These are phyloP conservation scores for Patiria miniata DNA, from an alignment of 35 echinoderm and acorn worm genomes.

Conservation along the genomic window DNA sequence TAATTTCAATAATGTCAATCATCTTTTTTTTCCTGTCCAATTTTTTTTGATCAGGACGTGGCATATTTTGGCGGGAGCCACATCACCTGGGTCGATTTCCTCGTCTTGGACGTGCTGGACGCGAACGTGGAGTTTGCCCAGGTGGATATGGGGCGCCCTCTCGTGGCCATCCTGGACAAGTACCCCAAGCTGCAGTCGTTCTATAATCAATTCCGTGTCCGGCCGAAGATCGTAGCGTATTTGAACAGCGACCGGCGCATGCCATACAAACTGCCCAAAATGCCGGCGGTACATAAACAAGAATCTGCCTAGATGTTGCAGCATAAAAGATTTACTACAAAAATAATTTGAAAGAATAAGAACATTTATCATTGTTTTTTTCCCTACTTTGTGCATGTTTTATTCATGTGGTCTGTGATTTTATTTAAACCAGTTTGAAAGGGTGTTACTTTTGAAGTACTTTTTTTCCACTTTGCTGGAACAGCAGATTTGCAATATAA, in stretches of 20 bases:
- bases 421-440: too few species aligned
- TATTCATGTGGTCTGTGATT: too few species aligned
- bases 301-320: too few species aligned
- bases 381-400: too few species aligned
- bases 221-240: conserved; percentile 63
- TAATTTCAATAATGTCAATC: too few species aligned
- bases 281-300: conserved; percentile 24
- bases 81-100: conserved; percentile 95
- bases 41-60: conserved; percentile 48
- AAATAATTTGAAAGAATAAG: too few species aligned
- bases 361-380: too few species aligned
- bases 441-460: too few species aligned
- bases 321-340: too few species aligned
- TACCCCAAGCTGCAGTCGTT: conserved; percentile 89
- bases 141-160: conserved; percentile 66
- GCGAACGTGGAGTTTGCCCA: conserved; percentile 74
- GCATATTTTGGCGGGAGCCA: conserved; percentile 69
- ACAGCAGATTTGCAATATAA: too few species aligned
- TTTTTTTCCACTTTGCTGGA: too few species aligned
- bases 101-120: conserved; percentile 85
- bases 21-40: background rate
- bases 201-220: conserved; percentile 74
- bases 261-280: conserved; percentile 62
- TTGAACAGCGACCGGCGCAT: conserved; percentile 64
- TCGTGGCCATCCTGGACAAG: conserved; percentile 57